Percentiles rank a stretch among this genome's conserved stretches.
Conservation (phyloP, 2,888 invertebrate genomes). For the Dolomedes plantarius region DNA sequence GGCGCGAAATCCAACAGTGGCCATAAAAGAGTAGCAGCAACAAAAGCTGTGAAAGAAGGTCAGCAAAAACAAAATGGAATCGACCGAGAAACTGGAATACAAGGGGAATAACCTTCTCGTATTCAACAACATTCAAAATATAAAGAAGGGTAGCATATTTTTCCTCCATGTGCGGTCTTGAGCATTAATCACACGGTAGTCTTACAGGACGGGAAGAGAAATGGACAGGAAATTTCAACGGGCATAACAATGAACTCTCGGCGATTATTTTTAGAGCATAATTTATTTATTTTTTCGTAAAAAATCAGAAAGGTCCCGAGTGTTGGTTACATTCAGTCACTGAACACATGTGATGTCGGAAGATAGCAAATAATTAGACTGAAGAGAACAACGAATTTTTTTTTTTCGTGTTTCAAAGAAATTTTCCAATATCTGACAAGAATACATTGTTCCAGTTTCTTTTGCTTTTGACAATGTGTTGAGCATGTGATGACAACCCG, state of each 20-base stretch:
- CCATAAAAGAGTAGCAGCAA: background rate
- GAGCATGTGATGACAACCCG: too few relatives aligned
- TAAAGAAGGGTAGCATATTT: background rate
- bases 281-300: background rate
- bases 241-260: background rate
- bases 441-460: too few relatives aligned
- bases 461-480: too few relatives aligned
- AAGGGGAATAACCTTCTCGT: slow-evolving; percentile 13
- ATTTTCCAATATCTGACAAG: too few relatives aligned
- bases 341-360: too few relatives aligned
- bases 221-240: background rate
- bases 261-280: slow-evolving; percentile 3
- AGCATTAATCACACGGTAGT: background rate
- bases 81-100: slow-evolving; percentile 21
- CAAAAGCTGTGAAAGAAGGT: slow-evolving; percentile 21
- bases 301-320: background rate
- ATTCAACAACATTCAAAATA: slow-evolving; percentile 1
- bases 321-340: too few relatives aligned
- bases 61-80: slow-evolving; percentile 12
- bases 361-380: too few relatives aligned
- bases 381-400: too few relatives aligned
- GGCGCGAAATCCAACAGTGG: slow-evolving; percentile 5
- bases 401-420: too few relatives aligned
- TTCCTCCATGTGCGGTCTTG: background rate
- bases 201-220: background rate